Percentiles rank a stretch among this genome's conserved stretches.
These are phyloP conservation scores for Pterobdella sp. DNA, from an alignment of 2,888 invertebrate species.

Conservation along the genomic window DNA sequence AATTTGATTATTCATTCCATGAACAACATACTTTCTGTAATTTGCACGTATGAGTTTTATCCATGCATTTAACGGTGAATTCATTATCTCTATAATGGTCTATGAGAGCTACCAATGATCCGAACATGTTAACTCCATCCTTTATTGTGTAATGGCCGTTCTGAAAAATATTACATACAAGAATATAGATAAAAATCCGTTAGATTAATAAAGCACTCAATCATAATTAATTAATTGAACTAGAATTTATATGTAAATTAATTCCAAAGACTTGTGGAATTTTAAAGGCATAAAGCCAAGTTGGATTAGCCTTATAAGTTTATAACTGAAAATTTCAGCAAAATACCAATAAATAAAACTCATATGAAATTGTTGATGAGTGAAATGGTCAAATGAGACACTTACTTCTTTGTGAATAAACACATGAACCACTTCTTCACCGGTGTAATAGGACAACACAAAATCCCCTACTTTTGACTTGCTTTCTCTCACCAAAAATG, in stretches of 20 bases:
- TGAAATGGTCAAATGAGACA: too few relatives aligned
- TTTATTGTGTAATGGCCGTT: conserved; percentile 88
- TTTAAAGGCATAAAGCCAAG: too few relatives aligned
- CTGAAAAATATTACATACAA: too few relatives aligned
- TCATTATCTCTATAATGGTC: conserved; percentile 75
- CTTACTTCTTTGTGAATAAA: conserved; percentile 60
- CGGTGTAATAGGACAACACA: conserved; percentile 81
- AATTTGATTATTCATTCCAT: neutral
- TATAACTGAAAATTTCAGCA: too few relatives aligned
- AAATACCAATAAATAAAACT: too few relatives aligned
- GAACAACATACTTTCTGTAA: conserved; percentile 11
- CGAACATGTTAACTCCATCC: conserved; percentile 83
- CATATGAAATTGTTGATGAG: too few relatives aligned
- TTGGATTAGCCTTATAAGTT: too few relatives aligned
- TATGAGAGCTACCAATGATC: conserved; percentile 84
- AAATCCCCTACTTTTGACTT: conserved; percentile 91
- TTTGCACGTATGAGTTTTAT: conserved; percentile 3
- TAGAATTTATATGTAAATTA: too few relatives aligned
- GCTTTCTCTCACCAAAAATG: conserved; percentile 88
- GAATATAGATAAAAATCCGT: too few relatives aligned
- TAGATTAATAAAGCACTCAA: too few relatives aligned
- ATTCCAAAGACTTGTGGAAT: too few relatives aligned
- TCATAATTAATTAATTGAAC: too few relatives aligned
- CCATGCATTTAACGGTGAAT: conserved; percentile 4
- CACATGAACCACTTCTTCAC: conserved; percentile 91